phyloP scores from a whole-genome alignment of 37 sponge, comb jelly and placozoan species.

The Chondrosia reniformis region DNA sequence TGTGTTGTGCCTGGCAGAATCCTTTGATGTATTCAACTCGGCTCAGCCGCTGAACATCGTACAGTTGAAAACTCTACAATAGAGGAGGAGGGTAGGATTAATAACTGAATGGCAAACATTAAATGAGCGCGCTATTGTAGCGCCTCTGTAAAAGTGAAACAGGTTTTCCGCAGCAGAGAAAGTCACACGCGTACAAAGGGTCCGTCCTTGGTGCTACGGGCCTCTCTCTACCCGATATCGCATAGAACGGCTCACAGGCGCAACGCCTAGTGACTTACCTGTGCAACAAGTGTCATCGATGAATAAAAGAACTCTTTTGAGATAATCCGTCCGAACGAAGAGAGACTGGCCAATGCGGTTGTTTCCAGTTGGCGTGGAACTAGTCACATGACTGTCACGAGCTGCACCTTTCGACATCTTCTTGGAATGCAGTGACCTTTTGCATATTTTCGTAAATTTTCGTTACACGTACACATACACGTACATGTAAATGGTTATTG shows the following conservation, averaged over 20 bases:
- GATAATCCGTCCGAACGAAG: background rate
- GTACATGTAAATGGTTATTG: background rate
- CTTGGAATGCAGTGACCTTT: background rate
- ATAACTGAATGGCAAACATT: background rate
- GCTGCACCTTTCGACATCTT: background rate
- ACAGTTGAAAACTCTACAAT: background rate
- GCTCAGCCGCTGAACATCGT: conserved; percentile 21
- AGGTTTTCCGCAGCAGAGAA: no score
- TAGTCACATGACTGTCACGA: no score
- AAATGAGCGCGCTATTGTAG: no score
- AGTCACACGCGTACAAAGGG: no score
- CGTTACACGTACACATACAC: background rate
- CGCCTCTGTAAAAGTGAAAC: no score
- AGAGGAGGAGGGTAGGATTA: background rate
- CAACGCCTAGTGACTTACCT: background rate
- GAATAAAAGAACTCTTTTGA: background rate
- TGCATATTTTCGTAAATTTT: background rate
- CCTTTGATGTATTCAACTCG: no score
- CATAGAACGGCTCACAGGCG: background rate
- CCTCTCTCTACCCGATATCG: no score
- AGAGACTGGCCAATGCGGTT: background rate
- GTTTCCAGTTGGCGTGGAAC: background rate
- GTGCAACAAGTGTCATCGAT: conserved; percentile 21
- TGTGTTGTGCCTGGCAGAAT: conserved; percentile 11
- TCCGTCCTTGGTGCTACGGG: no score